These are phyloP conservation scores for Mythimna pallens DNA, from an alignment of 2,888 invertebrate genomes.

Conservation along the genomic window DNA sequence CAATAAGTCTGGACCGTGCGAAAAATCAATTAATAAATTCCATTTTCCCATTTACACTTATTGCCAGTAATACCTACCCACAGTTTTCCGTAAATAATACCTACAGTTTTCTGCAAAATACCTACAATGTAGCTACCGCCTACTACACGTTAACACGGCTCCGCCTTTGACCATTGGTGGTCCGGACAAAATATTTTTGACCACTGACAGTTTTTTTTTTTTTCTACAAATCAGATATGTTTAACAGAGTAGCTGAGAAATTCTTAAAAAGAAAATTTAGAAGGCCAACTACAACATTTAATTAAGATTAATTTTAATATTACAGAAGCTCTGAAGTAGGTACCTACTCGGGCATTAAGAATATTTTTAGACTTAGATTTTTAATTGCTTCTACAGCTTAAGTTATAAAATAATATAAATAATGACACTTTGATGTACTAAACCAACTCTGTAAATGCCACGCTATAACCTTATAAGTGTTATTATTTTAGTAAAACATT, in stretches of 20 bases:
- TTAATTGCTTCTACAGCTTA: not conserved
- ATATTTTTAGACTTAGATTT: not conserved
- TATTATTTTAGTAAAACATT: conserved; percentile 5
- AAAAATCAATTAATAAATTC: not conserved
- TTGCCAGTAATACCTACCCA: conserved; percentile 8
- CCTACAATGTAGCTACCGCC: conserved; percentile 42
- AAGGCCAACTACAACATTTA: no score
- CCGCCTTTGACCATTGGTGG: conserved; percentile 49
- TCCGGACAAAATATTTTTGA: conserved; percentile 4
- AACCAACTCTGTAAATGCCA: not conserved
- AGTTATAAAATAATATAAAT: not conserved
- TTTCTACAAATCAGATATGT: not conserved
- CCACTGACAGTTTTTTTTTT: conserved; percentile 11
- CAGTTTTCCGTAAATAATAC: conserved; percentile 30
- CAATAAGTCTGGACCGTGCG: not conserved
- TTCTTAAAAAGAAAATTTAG: no score
- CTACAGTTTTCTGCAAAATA: conserved; percentile 46
- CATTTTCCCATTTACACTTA: not conserved
- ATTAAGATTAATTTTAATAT: not conserved
- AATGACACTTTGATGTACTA: not conserved
- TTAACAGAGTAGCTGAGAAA: not conserved
- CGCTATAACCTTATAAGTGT: not conserved
- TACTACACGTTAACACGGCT: conserved; percentile 25
- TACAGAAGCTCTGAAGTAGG: not conserved
- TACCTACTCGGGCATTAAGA: not conserved